Base-by-base conservation (phyloP, 2,888 invertebrate genomes). In the Eupithecia exiguata region DNA sequence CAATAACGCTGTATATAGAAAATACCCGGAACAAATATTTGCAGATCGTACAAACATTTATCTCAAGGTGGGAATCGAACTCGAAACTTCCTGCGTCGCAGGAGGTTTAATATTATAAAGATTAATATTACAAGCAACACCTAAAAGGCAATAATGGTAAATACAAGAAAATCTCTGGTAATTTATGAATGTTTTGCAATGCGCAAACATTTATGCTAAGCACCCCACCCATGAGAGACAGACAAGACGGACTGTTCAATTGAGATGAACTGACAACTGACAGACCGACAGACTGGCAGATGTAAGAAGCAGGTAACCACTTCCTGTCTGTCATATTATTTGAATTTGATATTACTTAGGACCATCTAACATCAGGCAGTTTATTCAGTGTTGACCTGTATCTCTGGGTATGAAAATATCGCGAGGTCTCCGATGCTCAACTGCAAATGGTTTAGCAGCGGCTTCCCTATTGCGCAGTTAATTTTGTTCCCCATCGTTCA, bases 171-270 rank as follows among this genome's bases (percentile, higher is more conserved):
- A 62, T 43, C 14, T 53, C n/a, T 35, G n/a, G 1, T 38, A 40
- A 65, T 25, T 1, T 40, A 65, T 43, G 40, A 40, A 66, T 40
- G 43, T 14, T 35, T 58, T 38, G 69, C 62, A 40, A 40, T 76
- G 66, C 66, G 36, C 14, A 65, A 70, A 68, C 63, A 61, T 71
- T 36, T 74, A 79, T 78, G 78, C 74, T 77, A 78, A 77, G 14
- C 68, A 38, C 70, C 69, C 72, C 68, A 38, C 70, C 69, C 72
- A 43, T 58, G 75, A 72, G 53, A 25, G 75, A 53, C 76, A 61
- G 71, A n/a, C 38, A 25, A 53, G 76, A 76, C 68, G 21, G 78
- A 77, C 78, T 69, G 62, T 78, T 80, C 79, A 75, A 80, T 79
- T 77, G 78, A 72, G 65, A 75, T 77, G 66, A 68, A 66, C 71